A percentile compares a stretch with the other conserved stretches of the same genome.
Evolutionary conservation across 2,113 vertebrate genomes (phyloP).

Genomic region (Xyrauchen texanus): DNA sequence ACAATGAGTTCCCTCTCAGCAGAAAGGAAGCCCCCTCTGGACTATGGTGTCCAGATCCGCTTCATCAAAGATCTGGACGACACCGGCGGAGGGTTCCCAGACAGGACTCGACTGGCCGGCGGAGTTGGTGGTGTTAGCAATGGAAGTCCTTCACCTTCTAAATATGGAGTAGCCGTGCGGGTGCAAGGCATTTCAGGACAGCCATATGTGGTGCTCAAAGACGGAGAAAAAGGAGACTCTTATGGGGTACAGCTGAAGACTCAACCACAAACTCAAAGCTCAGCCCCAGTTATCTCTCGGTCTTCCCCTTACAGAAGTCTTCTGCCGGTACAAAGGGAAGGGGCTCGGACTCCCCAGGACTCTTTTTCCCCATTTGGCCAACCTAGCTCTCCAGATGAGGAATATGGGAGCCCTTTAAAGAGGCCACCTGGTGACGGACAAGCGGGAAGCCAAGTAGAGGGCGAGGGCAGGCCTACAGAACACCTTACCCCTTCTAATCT

Average conservation of each 20-base stretch:
- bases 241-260: constrained; percentile 83
- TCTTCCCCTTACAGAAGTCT: constrained; percentile 67
- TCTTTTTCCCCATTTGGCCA: background rate
- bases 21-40: constrained; percentile 80
- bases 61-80: constrained; percentile 90
- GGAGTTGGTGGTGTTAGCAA: constrained; percentile 52
- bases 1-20: constrained; percentile 72
- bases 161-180: constrained; percentile 89
- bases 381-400: constrained; percentile 63
- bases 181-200: constrained; percentile 96
- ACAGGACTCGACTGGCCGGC: constrained; percentile 57
- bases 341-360: constrained; percentile 71
- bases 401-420: constrained; percentile 69
- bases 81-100: constrained; percentile 62
- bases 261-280: constrained; percentile 50
- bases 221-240: constrained; percentile 86
- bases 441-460: constrained; percentile 65
- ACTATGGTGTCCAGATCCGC: constrained; percentile 93
- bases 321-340: constrained; percentile 52
- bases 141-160: constrained; percentile 70
- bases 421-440: constrained; percentile 78
- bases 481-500: constrained; percentile 37
- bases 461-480: constrained; percentile 44
- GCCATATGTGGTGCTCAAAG: constrained; percentile 92
- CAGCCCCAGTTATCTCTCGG: constrained; percentile 62